Evolutionary conservation across 92 coral and sea anemone species (phyloP).

Genomic region (Siderastrea siderea): DNA sequence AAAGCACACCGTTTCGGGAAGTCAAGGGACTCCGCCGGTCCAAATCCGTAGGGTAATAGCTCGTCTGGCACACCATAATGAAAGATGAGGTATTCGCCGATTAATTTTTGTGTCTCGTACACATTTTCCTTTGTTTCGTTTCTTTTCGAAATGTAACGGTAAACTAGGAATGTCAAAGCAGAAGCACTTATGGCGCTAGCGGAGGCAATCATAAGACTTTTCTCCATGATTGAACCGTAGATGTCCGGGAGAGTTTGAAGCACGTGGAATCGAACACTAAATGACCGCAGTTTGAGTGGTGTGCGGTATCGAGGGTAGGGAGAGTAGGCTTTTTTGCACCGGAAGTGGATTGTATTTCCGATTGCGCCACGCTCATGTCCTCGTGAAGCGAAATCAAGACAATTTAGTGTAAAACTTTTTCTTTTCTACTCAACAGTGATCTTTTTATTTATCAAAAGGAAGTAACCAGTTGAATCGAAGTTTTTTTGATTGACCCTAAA

Average conservation of each 20-base stretch:
- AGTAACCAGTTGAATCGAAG: no score
- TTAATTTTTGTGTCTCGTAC: constrained; percentile 71
- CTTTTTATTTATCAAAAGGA: no score
- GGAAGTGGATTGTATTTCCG: neutral
- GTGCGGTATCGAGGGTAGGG: neutral
- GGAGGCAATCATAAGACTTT: constrained; percentile 33
- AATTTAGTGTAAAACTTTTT: no score
- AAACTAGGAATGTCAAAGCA: constrained; percentile 58
- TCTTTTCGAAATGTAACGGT: constrained; percentile 51
- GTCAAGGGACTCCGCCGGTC: constrained; percentile 68
- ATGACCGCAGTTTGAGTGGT: neutral
- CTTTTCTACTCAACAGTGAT: no score
- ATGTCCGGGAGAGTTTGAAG: neutral
- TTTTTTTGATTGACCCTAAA: no score
- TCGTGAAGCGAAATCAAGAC: no score
- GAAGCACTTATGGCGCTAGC: constrained; percentile 72
- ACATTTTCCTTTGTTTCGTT: constrained; percentile 34
- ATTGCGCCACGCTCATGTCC: no score
- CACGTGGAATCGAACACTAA: neutral
- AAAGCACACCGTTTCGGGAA: constrained; percentile 75
- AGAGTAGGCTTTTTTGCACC: neutral
- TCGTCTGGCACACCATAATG: constrained; percentile 76
- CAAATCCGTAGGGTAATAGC: constrained; percentile 70
- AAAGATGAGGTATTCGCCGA: constrained; percentile 65
- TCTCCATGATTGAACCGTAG: constrained; percentile 24